Percentiles rank a stretch among this genome's conserved stretches.
phyloP scores from a whole-genome alignment of 92 coral and sea anemone genomes.

The Desmophyllum pertusum region DNA sequence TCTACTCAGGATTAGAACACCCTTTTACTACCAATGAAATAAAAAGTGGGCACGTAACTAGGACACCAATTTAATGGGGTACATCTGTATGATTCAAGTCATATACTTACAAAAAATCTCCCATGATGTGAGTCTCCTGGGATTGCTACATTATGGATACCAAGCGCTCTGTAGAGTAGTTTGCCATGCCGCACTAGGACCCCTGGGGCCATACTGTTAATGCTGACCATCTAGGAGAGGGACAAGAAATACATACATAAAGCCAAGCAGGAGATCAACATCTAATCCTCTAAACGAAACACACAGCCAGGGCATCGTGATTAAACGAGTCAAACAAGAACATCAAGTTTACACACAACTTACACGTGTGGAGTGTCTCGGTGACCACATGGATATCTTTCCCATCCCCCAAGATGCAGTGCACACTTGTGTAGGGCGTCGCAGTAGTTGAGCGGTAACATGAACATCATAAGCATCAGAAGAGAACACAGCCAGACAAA shows the following conservation, averaged over 20 bases:
- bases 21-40: too few relatives aligned
- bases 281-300: too few relatives aligned
- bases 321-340: not conserved
- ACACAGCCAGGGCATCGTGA: not conserved
- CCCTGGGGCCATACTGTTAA: conserved; percentile 96
- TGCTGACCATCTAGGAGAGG: conserved; percentile 83
- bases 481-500: conserved; percentile 95
- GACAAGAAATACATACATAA: too few relatives aligned
- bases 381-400: conserved; percentile 81
- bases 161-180: conserved; percentile 85
- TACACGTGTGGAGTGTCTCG: conserved; percentile 92
- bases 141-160: conserved; percentile 96
- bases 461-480: conserved; percentile 87
- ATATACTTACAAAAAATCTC: conserved; percentile 95
- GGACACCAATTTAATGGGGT: not conserved
- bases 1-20: too few relatives aligned
- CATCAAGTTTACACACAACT: conserved; percentile 14
- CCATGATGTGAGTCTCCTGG: conserved; percentile 98
- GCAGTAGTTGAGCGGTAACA: conserved; percentile 92
- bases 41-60: not conserved
- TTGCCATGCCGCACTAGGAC: conserved; percentile 92
- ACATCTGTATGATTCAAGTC: not conserved
- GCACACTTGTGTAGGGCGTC: conserved; percentile 97
- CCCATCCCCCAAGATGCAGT: conserved; percentile 97
- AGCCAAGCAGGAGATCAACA: too few relatives aligned